phyloP scores from a whole-genome alignment of 2,888 invertebrate species.

The Xylophagus ater region DNA sequence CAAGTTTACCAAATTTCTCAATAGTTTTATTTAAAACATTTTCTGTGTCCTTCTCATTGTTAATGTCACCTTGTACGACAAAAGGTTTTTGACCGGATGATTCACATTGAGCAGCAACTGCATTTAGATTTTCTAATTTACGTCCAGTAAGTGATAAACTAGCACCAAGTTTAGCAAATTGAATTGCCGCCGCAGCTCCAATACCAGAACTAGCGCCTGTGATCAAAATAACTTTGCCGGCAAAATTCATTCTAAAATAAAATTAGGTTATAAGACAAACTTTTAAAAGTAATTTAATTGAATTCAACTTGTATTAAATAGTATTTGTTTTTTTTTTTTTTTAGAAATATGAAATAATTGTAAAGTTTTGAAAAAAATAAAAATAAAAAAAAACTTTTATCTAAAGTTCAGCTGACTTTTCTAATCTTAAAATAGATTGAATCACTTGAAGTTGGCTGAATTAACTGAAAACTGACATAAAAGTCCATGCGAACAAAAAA shows the following conservation, averaged over 20 bases:
- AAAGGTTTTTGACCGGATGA: conserved; percentile 41
- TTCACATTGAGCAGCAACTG: conserved; percentile 47
- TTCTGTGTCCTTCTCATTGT: conserved; percentile 60
- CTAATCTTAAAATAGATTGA: no score
- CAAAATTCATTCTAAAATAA: conserved; percentile 42
- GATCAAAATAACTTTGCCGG: conserved; percentile 49
- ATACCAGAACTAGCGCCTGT: conserved; percentile 68
- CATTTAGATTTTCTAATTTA: conserved; percentile 54
- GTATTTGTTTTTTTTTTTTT: no score
- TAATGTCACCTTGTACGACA: conserved; percentile 57
- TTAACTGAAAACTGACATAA: no score
- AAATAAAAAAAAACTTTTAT: no score
- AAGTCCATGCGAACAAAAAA: no score
- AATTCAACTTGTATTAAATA: no score
- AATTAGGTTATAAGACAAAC: neutral
- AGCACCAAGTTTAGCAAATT: conserved; percentile 56
- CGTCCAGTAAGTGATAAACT: conserved; percentile 54
- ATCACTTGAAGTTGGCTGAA: no score
- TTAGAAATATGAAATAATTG: no score
- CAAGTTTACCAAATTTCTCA: conserved; percentile 61
- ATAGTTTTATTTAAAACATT: conserved; percentile 61
- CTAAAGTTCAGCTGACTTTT: no score
- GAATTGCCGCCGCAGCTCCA: conserved; percentile 56
- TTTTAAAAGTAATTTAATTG: conserved; percentile 14
- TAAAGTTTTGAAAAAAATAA: no score